Conservation (phyloP, 2,797 vertebrate species). For the Pangasius krempfi region DNA sequence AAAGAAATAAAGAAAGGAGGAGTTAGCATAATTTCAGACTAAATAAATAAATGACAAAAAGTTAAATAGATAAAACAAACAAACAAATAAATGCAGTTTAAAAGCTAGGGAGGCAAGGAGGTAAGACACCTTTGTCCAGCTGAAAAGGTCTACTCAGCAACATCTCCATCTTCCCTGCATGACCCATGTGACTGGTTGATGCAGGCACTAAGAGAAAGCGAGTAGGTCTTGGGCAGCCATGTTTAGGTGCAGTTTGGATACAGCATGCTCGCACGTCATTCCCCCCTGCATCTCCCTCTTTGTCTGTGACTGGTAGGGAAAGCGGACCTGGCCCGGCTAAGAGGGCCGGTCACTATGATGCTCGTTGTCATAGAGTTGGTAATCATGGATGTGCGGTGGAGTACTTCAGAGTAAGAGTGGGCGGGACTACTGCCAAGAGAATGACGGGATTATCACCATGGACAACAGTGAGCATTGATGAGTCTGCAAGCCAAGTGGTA, state of each 20-base stretch:
- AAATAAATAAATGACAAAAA: not conserved
- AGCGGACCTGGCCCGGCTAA: constrained; percentile 36
- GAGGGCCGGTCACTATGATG: constrained; percentile 44
- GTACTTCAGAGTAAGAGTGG: constrained; percentile 71
- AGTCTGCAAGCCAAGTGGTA: constrained; percentile 24
- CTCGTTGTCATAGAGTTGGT: constrained; percentile 30
- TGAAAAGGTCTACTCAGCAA: constrained; percentile 58
- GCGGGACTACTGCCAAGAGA: constrained; percentile 71
- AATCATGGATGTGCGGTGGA: constrained; percentile 58
- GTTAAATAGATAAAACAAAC: not conserved
- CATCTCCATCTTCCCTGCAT: constrained; percentile 43
- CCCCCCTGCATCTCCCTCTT: not conserved
- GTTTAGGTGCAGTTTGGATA: constrained; percentile 57
- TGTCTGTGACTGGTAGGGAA: constrained; percentile 45
- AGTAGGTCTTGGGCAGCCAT: not conserved
- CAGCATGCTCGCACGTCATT: not conserved
- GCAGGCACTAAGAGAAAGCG: not conserved
- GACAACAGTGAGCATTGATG: constrained; percentile 26
- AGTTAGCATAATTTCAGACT: not conserved
- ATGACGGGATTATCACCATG: constrained; percentile 47
- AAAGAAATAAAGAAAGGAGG: not conserved
- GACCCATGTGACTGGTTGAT: constrained; percentile 44
- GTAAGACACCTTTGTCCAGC: constrained; percentile 63
- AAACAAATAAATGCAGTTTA: not conserved
- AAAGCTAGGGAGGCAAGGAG: constrained; percentile 69